Base-by-base conservation (phyloP, 1,140 invertebrate genomes). In the Mylabris phalerata region DNA sequence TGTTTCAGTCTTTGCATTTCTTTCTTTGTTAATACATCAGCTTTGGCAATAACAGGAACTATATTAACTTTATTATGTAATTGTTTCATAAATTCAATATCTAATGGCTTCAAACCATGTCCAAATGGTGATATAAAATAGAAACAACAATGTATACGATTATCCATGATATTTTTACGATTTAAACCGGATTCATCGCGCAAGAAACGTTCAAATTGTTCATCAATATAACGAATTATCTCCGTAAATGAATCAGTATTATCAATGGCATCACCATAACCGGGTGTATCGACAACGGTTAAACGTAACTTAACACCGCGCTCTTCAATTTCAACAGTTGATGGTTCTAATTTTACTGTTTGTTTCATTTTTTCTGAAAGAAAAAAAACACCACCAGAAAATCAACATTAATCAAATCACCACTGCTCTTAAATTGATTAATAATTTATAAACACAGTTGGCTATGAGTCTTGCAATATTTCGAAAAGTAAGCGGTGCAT, bases 71-170 rank as follows among this genome's bases (percentile, higher is more conserved):
- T 98, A 66, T 95, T 93, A 72, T 98, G 95, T 9, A 99, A 78
- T 71, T 96, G 89, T 72, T 98, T 98, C 95, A 99, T 98, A 71
- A 98, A 97, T 78, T 98, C 93, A 67, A 99, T 90, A 75, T 99
- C 97, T 59, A 99, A 75, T 0, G 88, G 88, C 66, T 90, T 90
- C 48, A 91, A 32, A 13, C 95, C 95, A 80, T 98, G 95, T 32
- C 95, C 95, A 76, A 95, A 95, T 10, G 98, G 97, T 45, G 96
- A 95, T 71, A 99, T 98, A 75, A 99, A 99, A 78, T 99, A 99
- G 68, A 99, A 93, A 78, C 96, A 99, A 75, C 92, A 95, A 73
- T 96, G 93, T 71, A 96, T 91, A 73, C 93, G 83, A 75, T 92
- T 94, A 69, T 96, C 93, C 44, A 93, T 86, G 64, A 94, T 95